A percentile compares a stretch with the other conserved stretches of the same genome.
Evolutionary conservation across 2,797 vertebrate species (phyloP).

Genomic region (Dendrocincla tyrannina): DNA sequence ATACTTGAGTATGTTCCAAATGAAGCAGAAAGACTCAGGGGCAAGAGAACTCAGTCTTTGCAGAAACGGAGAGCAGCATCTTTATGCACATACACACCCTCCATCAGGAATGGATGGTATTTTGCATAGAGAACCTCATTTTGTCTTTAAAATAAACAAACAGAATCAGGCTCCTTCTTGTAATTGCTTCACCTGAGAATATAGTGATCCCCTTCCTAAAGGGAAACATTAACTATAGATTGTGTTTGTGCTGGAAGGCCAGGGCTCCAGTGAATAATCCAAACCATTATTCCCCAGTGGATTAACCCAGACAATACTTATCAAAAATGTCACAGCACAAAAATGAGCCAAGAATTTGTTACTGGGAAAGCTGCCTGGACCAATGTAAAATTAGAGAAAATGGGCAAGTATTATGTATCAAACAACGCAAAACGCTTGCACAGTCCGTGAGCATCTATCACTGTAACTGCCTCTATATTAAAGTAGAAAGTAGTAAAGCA

Average conservation of each 20-base stretch:
- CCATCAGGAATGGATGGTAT: background rate
- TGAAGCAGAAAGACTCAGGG: background rate
- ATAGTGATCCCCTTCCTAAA: background rate
- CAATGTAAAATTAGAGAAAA: background rate
- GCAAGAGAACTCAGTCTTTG: background rate
- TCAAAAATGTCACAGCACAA: constrained; percentile 24
- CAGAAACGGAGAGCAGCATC: background rate
- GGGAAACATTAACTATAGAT: background rate
- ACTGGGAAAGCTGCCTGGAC: constrained; percentile 10
- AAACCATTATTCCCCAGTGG: constrained; percentile 27
- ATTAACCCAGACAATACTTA: constrained; percentile 34
- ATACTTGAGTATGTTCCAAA: background rate
- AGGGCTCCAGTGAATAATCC: background rate
- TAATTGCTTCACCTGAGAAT: background rate
- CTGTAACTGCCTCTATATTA: background rate
- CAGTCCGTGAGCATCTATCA: background rate
- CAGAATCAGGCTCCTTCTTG: background rate
- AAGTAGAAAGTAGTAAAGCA: background rate
- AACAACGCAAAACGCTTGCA: background rate
- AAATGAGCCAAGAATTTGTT: background rate
- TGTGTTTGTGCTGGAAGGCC: background rate
- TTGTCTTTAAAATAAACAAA: background rate
- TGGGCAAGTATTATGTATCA: background rate
- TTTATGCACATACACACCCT: background rate
- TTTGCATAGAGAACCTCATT: background rate